Evolutionary conservation across 23 tunicate genomes (phyloP), one percentile per base, ranked within the genome.

Genomic region (Oikopleura albicans): DNA sequence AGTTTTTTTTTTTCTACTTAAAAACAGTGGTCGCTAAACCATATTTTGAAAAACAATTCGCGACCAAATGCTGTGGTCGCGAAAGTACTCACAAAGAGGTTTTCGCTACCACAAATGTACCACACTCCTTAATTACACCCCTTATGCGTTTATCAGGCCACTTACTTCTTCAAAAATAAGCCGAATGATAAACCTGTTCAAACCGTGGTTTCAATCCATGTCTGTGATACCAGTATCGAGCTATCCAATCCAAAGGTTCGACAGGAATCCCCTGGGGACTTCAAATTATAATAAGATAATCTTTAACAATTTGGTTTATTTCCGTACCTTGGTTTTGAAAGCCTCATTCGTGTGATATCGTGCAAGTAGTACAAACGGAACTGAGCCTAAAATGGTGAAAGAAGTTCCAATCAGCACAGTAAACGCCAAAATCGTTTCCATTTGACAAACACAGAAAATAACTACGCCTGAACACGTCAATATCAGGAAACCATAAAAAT

Each of bases 181-280:
- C n/a, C n/a, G n/a, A n/a, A n/a, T n/a, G n/a, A n/a, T n/a, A n/a
- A n/a, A n/a, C n/a, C n/a, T n/a, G n/a, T n/a, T n/a, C n/a, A n/a
- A n/a, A n/a, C n/a, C n/a, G n/a, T n/a, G n/a, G n/a, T n/a, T n/a
- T n/a, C n/a, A n/a, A n/a, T n/a, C n/a, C n/a, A n/a, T 89, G 89
- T 91, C 83, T 91, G 97, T 41, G 91, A 91, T 0, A 91, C 91
- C 36, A 91, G 89, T 37, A 91, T 91, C 29, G 92, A 86, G 76
- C 97, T 88, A 75, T 91, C 97, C 38, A 90, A 83, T 0, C 97
- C 97, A 39, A 84, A 91, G n/a, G 91, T 91, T 39, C 97, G 83
- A 37, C 84, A 85, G 39, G 91, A 76, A 28, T 71, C 76, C 1
- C 91, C 91, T 22, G 97, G 97, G 40, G 89, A 86, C 40, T 49